Conservation (phyloP, 2,888 invertebrate species). For the Cheiracanthium punctorium region DNA sequence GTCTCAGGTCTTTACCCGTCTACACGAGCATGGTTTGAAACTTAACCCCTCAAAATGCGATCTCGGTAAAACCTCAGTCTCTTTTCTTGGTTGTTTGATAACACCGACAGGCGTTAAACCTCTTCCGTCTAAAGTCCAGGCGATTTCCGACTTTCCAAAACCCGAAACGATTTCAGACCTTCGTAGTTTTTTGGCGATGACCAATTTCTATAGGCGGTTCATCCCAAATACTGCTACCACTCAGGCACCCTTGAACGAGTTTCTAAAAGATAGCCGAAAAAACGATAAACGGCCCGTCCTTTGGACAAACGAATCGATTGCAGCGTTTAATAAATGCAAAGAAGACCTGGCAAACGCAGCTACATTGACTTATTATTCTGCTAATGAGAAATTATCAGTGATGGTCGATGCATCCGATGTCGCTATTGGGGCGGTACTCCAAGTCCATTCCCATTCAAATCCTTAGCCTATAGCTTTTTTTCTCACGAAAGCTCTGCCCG, state of each 20-base stretch:
- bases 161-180: background rate
- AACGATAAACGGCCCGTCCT: background rate
- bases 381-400: background rate
- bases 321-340: conserved; percentile 41
- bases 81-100: background rate
- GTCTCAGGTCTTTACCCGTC: background rate
- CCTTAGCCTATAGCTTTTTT: conserved; percentile 68
- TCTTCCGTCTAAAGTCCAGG: background rate
- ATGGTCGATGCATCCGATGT: conserved; percentile 9
- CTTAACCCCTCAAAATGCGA: background rate
- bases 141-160: background rate
- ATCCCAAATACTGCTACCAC: background rate
- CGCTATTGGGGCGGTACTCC: conserved; percentile 66
- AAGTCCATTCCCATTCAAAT: conserved; percentile 65
- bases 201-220: background rate
- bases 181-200: background rate
- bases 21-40: background rate
- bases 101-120: background rate
- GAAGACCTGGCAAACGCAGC: conserved; percentile 22
- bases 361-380: conserved; percentile 12
- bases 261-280: conserved; percentile 3
- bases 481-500: conserved; percentile 14
- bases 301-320: conserved; percentile 9
- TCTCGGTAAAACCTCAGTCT: background rate
- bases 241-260: conserved; percentile 5